phyloP scores from a whole-genome alignment of 1,140 invertebrate genomes.

The Megathymus violae region DNA sequence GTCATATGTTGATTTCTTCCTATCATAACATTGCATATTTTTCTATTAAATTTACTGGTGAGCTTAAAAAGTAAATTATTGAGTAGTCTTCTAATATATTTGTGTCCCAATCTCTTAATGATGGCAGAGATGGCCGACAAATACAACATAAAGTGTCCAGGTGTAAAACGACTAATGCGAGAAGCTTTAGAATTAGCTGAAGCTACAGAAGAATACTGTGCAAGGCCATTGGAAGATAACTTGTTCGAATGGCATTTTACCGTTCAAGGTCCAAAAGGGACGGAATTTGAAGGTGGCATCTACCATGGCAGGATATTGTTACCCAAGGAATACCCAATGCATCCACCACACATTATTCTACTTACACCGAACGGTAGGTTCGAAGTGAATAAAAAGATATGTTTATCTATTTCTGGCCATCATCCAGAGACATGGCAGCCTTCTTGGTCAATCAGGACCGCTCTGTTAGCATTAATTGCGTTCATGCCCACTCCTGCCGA shows the following conservation, averaged over 20 bases:
- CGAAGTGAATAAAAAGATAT: conserved; percentile 97
- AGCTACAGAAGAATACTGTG: conserved; percentile 95
- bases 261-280: conserved; percentile 92
- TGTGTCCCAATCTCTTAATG: conserved; percentile 18
- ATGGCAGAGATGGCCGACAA: conserved; percentile 74
- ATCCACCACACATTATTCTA: conserved; percentile 97
- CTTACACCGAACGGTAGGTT: conserved; percentile 98
- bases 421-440: conserved; percentile 99
- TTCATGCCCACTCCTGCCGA: conserved; percentile 96
- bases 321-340: conserved; percentile 98
- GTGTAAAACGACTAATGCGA: conserved; percentile 96
- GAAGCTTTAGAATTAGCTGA: conserved; percentile 94
- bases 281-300: conserved; percentile 95
- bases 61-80: conserved; percentile 35
- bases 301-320: conserved; percentile 97
- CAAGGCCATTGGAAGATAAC: conserved; percentile 96
- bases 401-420: conserved; percentile 97
- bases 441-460: conserved; percentile 98
- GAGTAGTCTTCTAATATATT: conserved; percentile 11
- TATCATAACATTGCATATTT: conserved; percentile 38
- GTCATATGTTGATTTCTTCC: conserved; percentile 30
- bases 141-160: conserved; percentile 84
- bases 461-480: conserved; percentile 95
- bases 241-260: conserved; percentile 99
- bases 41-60: conserved; percentile 53